Evolutionary conservation across 2,888 invertebrate species (phyloP).

Genomic region (Horisme vitalbata): DNA sequence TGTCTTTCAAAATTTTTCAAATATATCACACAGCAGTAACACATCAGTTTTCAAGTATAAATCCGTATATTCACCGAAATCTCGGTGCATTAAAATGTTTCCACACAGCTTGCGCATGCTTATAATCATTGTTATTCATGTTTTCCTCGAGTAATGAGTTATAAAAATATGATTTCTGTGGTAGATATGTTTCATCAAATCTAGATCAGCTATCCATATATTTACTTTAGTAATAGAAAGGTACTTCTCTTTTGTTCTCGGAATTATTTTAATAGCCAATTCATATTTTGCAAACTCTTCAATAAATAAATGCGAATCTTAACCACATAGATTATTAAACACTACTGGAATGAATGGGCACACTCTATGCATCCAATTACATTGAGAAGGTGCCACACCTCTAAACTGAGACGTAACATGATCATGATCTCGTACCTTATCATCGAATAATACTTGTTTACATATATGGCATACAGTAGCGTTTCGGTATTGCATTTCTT

Average conservation of each 20-base stretch:
- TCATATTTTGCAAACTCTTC: neutral
- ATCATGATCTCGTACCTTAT: too few species aligned
- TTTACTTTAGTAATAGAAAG: slow-evolving; percentile 1
- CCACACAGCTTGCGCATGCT: slow-evolving; percentile 3
- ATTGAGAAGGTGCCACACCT: too few species aligned
- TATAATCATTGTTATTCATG: slow-evolving; percentile 4
- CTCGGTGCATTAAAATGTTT: neutral
- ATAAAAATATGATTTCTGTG: slow-evolving; percentile 3
- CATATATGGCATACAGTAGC: too few species aligned
- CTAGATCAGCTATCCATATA: slow-evolving; percentile 6
- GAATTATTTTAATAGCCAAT: neutral
- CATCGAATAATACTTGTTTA: too few species aligned
- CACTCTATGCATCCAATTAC: too few species aligned
- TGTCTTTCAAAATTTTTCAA: slow-evolving; percentile 8
- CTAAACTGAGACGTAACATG: too few species aligned
- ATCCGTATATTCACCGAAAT: slow-evolving; percentile 15
- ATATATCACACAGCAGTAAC: slow-evolving; percentile 5
- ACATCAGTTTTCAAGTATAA: slow-evolving; percentile 14
- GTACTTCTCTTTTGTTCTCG: slow-evolving; percentile 2
- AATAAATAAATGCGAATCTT: slow-evolving; percentile 8
- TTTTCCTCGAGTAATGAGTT: slow-evolving; percentile 3
- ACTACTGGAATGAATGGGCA: too few species aligned
- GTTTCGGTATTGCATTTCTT: too few species aligned
- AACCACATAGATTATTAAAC: neutral
- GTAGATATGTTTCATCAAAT: slow-evolving; percentile 2